phyloP scores from a whole-genome alignment of 2,888 invertebrate species.

The Drosophila limbata region DNA sequence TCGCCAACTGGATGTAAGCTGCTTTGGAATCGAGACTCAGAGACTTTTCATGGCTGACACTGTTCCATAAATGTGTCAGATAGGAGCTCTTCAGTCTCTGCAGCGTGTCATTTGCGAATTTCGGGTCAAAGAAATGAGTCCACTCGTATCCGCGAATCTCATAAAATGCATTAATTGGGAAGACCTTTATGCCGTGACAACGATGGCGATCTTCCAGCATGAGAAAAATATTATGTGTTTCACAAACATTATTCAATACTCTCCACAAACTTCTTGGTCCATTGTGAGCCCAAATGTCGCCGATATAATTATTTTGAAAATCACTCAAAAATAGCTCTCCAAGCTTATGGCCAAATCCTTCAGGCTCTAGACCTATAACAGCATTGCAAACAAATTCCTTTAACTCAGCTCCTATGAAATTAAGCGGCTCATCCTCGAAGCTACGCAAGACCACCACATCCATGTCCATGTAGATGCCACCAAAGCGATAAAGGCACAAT shows the following conservation, averaged over 20 bases:
- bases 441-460: conserved; percentile 11
- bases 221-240: not conserved
- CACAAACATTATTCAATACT: conserved; percentile 1
- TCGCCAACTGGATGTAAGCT: conserved; percentile 13
- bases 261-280: conserved; percentile 5
- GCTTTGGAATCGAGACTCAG: no score
- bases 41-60: no score
- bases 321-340: conserved; percentile 8
- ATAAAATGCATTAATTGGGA: conserved; percentile 6
- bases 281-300: conserved; percentile 18
- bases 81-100: no score
- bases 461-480: conserved; percentile 23
- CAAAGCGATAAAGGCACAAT: conserved; percentile 11
- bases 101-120: no score
- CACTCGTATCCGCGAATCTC: conserved; percentile 1
- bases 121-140: conserved; percentile 17
- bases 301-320: conserved; percentile 12
- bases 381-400: not conserved
- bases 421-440: conserved; percentile 12
- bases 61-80: no score
- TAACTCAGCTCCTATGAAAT: conserved; percentile 5
- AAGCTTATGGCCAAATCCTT: conserved; percentile 16
- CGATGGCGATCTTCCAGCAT: not conserved
- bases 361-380: conserved; percentile 11
- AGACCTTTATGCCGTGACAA: conserved; percentile 14